Evolutionary conservation across 2,888 invertebrate genomes (phyloP), one percentile per base, ranked within the genome.

Genomic region (Galerucella nymphaeae): DNA sequence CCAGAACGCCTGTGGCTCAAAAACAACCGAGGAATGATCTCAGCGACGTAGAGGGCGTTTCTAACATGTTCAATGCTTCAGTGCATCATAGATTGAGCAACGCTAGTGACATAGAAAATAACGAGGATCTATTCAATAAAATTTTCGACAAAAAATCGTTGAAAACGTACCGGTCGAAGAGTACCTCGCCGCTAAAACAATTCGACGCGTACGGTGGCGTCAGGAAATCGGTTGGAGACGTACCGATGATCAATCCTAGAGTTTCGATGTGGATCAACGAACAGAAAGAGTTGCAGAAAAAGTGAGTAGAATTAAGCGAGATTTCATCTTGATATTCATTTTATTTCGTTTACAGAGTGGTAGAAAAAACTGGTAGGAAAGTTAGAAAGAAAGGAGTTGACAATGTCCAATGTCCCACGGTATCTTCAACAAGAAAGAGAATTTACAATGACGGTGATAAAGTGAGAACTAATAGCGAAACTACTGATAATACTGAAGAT

Each of bases 41-140:
- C n/a, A 70, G 65, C 18, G 74, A 82, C 58, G 67, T 84, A 6
- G 74, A 64, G 50, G 83, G 82, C 9, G 77, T 83, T 3, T 80
- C 80, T 30, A 72, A 77, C 38, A 58, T 84, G 6, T 77, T 84
- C 18, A 76, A 73, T n/a, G 69, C 72, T 8, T 73, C 76, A 4
- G 73, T 71, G 10, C 66, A 73, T n/a, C 72, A 76, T 8, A 72
- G 73, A 16, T 61, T 76, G 14, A 73, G 74, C 57, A 71, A 72
- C 14, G 73, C 70, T 10, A 73, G 74, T 42, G 78, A 80, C 64
- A 77, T 77, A 55, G 79, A 78, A 63, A 77, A 81, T 50, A 77
- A 78, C 14, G 79, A 77, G 63, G 79, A 78, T 69, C 57, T 79
- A 50, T 81, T 80, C 64, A 75, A 75, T 18, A 75, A 75, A 45